These are phyloP conservation scores for Sebastes itinus DNA, from an alignment of 2,797 vertebrate species.

Conservation along the genomic window DNA sequence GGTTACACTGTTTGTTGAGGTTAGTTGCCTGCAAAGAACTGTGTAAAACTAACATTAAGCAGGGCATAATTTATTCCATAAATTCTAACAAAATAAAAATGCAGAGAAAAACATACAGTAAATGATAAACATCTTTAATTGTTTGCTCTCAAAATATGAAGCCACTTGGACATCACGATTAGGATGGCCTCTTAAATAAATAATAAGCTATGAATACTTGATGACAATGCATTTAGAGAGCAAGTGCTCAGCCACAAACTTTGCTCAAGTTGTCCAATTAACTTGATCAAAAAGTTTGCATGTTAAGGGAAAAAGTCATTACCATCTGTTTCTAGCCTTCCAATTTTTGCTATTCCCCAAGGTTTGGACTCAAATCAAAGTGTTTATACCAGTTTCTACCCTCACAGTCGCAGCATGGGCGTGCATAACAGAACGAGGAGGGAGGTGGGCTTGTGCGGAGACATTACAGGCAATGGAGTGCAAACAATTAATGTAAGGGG, in stretches of 20 bases:
- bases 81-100: conserved; percentile 2
- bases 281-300: conserved; percentile 81
- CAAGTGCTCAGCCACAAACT: conserved; percentile 67
- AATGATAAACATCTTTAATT: conserved; percentile 38
- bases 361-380: conserved; percentile 80
- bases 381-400: conserved; percentile 68
- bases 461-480: conserved; percentile 81
- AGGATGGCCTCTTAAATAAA: conserved; percentile 62
- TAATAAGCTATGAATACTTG: conserved; percentile 69
- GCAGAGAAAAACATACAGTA: not conserved
- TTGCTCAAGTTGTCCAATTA: conserved; percentile 82
- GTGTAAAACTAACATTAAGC: not conserved
- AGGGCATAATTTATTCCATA: not conserved
- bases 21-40: conserved; percentile 14
- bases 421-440: conserved; percentile 56
- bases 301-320: conserved; percentile 75
- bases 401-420: conserved; percentile 72
- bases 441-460: conserved; percentile 62
- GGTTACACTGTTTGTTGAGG: conserved; percentile 34
- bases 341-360: conserved; percentile 76
- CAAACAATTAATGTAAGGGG: conserved; percentile 82
- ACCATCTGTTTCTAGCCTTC: conserved; percentile 82
- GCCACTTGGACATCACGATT: conserved; percentile 45
- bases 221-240: conserved; percentile 69
- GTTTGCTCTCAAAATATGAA: conserved; percentile 36